Percentiles rank a stretch among this genome's conserved stretches.
phyloP scores from a whole-genome alignment of 2,888 invertebrate species.

The Ctenicera cuprea region DNA sequence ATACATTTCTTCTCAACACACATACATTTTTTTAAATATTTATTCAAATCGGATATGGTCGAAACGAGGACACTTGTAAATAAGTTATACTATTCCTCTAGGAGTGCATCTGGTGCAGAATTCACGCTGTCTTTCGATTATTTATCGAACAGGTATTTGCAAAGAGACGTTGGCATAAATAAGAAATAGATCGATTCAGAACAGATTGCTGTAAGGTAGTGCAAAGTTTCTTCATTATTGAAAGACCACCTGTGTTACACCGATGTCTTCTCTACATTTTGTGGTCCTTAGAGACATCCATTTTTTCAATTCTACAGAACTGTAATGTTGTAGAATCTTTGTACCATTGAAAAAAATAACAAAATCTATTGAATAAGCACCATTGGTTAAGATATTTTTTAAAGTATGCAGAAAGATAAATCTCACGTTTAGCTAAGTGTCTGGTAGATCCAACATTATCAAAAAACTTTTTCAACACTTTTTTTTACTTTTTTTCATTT shows the following conservation, averaged over 20 bases:
- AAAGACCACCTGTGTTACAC: slow-evolving; percentile 60
- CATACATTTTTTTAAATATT: too few species aligned
- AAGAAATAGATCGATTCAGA: slow-evolving; percentile 59
- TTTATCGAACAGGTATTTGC: slow-evolving; percentile 56
- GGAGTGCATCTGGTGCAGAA: slow-evolving; percentile 8
- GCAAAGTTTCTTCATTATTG: slow-evolving; percentile 59
- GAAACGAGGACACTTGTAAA: too few species aligned
- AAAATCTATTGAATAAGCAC: too few species aligned
- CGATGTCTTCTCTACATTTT: slow-evolving; percentile 51
- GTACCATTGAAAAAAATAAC: too few species aligned
- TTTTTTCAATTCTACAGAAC: slow-evolving; percentile 3
- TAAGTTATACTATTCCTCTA: not conserved
- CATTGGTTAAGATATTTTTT: too few species aligned
- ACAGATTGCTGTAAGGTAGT: slow-evolving; percentile 56
- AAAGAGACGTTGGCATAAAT: slow-evolving; percentile 57
- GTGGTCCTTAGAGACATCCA: slow-evolving; percentile 35
- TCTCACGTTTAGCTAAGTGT: too few species aligned
- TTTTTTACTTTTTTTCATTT: too few species aligned
- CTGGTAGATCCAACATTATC: too few species aligned
- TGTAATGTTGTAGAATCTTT: slow-evolving; percentile 2
- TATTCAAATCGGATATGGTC: too few species aligned
- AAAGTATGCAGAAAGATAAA: too few species aligned
- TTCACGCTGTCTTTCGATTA: slow-evolving; percentile 49
- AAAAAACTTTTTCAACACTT: too few species aligned
- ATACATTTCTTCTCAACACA: too few species aligned